Evolutionary conservation across 2,113 vertebrate species (phyloP), one percentile per base, ranked within the genome.

Genomic region (Neodontobutis hainanensis): DNA sequence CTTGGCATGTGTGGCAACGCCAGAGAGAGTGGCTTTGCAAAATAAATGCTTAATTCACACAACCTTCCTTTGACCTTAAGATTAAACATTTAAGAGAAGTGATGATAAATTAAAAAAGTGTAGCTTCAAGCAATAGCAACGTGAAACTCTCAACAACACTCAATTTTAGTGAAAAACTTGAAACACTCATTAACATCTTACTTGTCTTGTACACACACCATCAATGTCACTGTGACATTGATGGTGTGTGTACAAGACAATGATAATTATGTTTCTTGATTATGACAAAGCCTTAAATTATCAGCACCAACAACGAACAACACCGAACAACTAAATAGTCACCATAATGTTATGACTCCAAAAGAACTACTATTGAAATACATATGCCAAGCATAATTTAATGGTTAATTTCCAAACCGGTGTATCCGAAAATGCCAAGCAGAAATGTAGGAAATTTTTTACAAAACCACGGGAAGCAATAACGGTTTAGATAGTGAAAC

Each of bases 191-290:
- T 27, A 27, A 27, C 19, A 27, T 27, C 19, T 27, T 53, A 2
- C 38, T 40, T 40, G 38, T 40, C 5, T 40, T 40, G 2, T 40
- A 46, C 42, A 51, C 44, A 59, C 8, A 43, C n/a, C 8, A 16
- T 35, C 47, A 35, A 16, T 62, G 27, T 62, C 35, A 63, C 34
- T 61, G n/a, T n/a, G n/a, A n/a, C n/a, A n/a, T n/a, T n/a, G n/a
- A n/a, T n/a, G n/a, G n/a, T n/a, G n/a, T n/a, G n/a, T n/a, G n/a
- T n/a, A n/a, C n/a, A n/a, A n/a, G n/a, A n/a, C n/a, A n/a, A n/a
- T n/a, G n/a, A 61, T 53, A 74, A 42, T 81, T 72, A 27, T 27
- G 19, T 27, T 27, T 27, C 19, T 75, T 83, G 81, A 82, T 90
- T 82, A 78, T 40, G 61, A 69, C 61, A 68, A 68, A 40, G 38